These are phyloP conservation scores for Platorchestia sp. DNA, from an alignment of 1,140 invertebrate genomes.

Conservation along the genomic window DNA sequence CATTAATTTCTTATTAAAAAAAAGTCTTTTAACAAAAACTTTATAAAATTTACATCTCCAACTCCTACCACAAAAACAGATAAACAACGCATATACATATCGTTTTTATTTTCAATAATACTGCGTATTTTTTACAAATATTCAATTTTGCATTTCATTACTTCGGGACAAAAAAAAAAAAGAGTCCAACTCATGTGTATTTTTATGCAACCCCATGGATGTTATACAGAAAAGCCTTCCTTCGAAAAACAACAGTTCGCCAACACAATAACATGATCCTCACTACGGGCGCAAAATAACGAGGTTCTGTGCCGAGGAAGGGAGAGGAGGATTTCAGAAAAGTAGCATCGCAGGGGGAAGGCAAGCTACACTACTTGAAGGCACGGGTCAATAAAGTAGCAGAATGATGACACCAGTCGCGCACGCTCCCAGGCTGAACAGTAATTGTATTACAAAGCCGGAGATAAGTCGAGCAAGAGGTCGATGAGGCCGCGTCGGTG, in stretches of 20 bases:
- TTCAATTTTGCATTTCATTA: too few species aligned
- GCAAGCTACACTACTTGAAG: not conserved
- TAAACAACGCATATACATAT: not conserved
- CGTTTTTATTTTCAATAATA: not conserved
- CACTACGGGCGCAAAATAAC: not conserved
- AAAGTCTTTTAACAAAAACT: not conserved
- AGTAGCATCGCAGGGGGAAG: not conserved
- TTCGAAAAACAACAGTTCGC: too few species aligned
- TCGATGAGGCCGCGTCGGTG: not conserved
- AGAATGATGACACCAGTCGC: not conserved
- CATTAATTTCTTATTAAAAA: not conserved
- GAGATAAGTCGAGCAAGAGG: slow-evolving; percentile 6
- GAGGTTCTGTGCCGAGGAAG: not conserved
- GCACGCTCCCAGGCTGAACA: not conserved
- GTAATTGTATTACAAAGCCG: slow-evolving; percentile 8
- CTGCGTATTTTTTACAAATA: not conserved
- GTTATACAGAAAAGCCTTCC: too few species aligned
- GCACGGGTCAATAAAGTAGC: not conserved
- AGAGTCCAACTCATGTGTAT: too few species aligned
- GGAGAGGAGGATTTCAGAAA: not conserved
- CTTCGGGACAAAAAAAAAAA: too few species aligned
- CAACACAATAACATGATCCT: too few species aligned
- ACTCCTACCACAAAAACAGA: not conserved
- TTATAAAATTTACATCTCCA: not conserved
- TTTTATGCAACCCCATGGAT: too few species aligned